Evolutionary conservation across 2,888 invertebrate species (phyloP).

Genomic region (Polietes domitor): DNA sequence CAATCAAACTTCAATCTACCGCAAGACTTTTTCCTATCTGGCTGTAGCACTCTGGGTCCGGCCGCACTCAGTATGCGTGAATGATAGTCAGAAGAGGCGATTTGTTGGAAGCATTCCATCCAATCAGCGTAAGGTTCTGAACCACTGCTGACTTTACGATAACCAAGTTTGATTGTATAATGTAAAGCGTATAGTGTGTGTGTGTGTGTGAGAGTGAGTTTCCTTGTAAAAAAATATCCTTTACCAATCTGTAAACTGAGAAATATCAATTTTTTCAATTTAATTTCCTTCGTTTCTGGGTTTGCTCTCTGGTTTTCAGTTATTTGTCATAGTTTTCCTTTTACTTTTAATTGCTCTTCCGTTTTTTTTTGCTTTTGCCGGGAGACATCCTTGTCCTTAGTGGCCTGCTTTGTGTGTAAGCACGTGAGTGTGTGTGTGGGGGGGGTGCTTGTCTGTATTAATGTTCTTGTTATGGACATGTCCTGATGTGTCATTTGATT

Average conservation of each 20-base stretch:
- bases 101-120: too few species aligned
- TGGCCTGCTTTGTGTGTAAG: not conserved
- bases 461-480: not conserved
- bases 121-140: too few species aligned
- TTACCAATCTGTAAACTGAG: slow-evolving; percentile 51
- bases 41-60: too few species aligned
- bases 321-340: slow-evolving; percentile 23
- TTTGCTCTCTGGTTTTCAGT: slow-evolving; percentile 9
- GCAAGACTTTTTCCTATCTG: not conserved
- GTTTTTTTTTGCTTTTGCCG: not conserved
- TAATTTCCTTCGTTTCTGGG: slow-evolving; percentile 29
- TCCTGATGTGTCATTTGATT: slow-evolving; percentile 61
- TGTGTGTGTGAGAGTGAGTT: not conserved
- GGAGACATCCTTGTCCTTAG: too few species aligned
- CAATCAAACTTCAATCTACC: slow-evolving; percentile 15
- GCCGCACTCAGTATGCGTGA: too few species aligned
- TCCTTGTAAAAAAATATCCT: slow-evolving; percentile 18
- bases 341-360: slow-evolving; percentile 35
- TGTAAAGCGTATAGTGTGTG: not conserved
- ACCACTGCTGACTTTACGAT: too few species aligned
- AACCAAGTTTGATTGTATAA: too few species aligned
- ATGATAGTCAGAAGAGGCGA: too few species aligned
- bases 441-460: not conserved
- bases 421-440: not conserved
- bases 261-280: slow-evolving; percentile 58